These are phyloP conservation scores for Andrena chrysosceles DNA, from an alignment of 2,888 invertebrate species.

Conservation along the genomic window DNA sequence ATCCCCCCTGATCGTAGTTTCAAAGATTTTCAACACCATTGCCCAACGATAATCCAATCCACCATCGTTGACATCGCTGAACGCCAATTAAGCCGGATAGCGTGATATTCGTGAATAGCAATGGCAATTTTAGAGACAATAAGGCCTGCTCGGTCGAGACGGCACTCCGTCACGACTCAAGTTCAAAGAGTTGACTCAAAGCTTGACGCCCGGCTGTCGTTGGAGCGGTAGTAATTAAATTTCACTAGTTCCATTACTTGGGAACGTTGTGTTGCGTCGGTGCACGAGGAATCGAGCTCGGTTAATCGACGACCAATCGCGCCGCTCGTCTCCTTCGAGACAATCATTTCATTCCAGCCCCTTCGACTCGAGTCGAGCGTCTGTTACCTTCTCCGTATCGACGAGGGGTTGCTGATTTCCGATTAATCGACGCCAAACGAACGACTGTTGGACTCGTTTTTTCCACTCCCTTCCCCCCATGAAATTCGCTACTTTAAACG, in stretches of 20 bases:
- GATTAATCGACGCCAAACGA: constrained; percentile 8
- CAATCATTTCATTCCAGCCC: constrained; percentile 31
- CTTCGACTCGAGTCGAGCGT: constrained; percentile 15
- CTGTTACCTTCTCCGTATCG: background rate
- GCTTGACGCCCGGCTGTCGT: background rate
- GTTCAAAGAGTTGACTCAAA: constrained; percentile 6
- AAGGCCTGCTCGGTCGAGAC: background rate
- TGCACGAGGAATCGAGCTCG: constrained; percentile 3
- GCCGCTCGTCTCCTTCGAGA: constrained; percentile 30
- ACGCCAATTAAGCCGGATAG: background rate
- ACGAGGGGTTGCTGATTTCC: constrained; percentile 3
- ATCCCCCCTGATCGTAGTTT: background rate
- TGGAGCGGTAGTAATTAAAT: constrained; percentile 34
- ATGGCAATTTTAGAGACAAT: background rate
- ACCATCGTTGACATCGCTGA: background rate
- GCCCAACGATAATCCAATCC: background rate
- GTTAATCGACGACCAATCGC: constrained; percentile 40
- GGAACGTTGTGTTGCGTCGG: constrained; percentile 7
- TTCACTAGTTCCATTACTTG: constrained; percentile 14
- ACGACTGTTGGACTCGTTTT: background rate
- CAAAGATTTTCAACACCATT: background rate
- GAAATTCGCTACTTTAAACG: background rate
- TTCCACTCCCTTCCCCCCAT: background rate
- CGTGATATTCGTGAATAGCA: background rate
- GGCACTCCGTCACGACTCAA: background rate